Evolutionary conservation across 1,140 invertebrate genomes (phyloP).

Genomic region (Sinella curviseta): DNA sequence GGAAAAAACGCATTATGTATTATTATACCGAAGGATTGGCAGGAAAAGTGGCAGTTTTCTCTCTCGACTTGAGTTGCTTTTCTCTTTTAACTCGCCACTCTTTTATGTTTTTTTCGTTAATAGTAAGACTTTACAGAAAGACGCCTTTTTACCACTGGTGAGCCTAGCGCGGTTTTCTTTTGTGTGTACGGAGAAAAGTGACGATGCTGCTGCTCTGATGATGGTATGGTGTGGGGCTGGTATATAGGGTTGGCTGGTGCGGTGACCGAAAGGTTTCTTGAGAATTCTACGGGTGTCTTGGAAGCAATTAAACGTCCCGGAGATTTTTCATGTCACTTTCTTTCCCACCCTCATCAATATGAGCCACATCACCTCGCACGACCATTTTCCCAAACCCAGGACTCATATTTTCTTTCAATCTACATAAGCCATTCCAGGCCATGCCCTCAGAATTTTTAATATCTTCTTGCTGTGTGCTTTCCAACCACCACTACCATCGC

Average conservation of each 20-base stretch:
- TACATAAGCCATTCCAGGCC: constrained; percentile 48
- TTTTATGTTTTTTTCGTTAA: background rate
- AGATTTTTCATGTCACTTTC: constrained; percentile 50
- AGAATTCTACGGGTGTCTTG: constrained; percentile 48
- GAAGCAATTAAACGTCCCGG: constrained; percentile 50
- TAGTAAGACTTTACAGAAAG: too few species aligned
- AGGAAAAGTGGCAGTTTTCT: background rate
- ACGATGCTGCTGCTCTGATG: background rate
- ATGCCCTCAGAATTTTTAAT: constrained; percentile 49
- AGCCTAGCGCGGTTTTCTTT: background rate
- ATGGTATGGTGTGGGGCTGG: background rate
- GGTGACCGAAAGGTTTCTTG: constrained; percentile 36
- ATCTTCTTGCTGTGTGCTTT: too few species aligned
- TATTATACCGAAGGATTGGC: background rate
- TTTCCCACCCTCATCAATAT: constrained; percentile 46
- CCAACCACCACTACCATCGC: too few species aligned
- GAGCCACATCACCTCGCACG: constrained; percentile 43
- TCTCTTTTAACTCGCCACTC: background rate
- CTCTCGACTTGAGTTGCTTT: background rate
- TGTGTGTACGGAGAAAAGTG: background rate
- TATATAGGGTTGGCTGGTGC: background rate
- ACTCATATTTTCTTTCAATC: constrained; percentile 51
- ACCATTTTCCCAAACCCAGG: constrained; percentile 41
- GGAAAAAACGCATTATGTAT: background rate
- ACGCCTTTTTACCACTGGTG: too few species aligned